A percentile compares a stretch with the other conserved stretches of the same genome.
These are phyloP conservation scores for Sylvilagus bachmani DNA, from an alignment of 2,113 vertebrate species.

Conservation along the genomic window DNA sequence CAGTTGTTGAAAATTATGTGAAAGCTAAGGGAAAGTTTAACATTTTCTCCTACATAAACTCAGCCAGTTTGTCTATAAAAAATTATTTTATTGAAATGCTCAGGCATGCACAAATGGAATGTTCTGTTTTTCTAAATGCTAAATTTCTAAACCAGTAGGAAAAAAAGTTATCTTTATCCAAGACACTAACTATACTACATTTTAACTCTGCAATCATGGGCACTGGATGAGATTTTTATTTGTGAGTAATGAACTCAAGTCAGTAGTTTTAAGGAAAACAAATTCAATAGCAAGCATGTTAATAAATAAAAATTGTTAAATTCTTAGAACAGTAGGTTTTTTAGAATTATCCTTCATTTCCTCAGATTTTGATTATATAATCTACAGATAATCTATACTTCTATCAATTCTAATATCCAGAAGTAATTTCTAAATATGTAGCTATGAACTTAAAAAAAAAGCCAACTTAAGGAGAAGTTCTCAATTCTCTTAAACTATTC, in stretches of 20 bases:
- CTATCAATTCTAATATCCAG: neutral
- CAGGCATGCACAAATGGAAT: conserved; percentile 75
- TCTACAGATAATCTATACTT: neutral
- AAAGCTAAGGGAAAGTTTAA: conserved; percentile 87
- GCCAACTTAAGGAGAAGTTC: neutral
- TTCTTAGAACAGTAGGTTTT: neutral
- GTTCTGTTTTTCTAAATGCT: conserved; percentile 58
- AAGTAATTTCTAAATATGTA: neutral
- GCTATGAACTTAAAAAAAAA: neutral
- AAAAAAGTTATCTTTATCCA: conserved; percentile 31
- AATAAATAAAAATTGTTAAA: conserved; percentile 55
- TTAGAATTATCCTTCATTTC: conserved; percentile 13
- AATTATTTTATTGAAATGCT: conserved; percentile 69
- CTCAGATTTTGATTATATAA: conserved; percentile 13
- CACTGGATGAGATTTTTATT: neutral
- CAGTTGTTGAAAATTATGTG: conserved; percentile 85
- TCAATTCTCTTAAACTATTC: neutral
- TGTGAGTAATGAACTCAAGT: conserved; percentile 36
- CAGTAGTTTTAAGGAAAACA: conserved; percentile 15
- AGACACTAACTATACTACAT: conserved; percentile 10
- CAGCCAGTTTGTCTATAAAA: conserved; percentile 10
- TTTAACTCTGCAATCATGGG: neutral
- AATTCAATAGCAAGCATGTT: conserved; percentile 47
- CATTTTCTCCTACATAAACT: conserved; percentile 84
- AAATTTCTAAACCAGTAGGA: conserved; percentile 57